Conservation (phyloP, 2,888 invertebrate species). For the Hylaea fasciaria region DNA sequence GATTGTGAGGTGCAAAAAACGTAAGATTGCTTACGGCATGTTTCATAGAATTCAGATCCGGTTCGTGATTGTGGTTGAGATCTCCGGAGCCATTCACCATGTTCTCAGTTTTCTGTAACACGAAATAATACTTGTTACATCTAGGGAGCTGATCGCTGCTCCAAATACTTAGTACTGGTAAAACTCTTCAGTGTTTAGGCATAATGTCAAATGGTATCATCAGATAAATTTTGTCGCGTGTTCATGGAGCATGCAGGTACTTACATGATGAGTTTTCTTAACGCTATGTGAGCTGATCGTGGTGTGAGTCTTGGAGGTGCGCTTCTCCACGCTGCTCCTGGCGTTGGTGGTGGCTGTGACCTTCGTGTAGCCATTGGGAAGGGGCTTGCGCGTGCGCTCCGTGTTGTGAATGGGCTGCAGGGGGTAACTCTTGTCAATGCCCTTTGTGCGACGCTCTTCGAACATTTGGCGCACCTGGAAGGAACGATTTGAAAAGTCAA, state of each 20-base stretch:
- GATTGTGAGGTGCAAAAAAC: too few species aligned
- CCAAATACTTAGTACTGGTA: too few species aligned
- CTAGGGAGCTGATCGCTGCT: too few species aligned
- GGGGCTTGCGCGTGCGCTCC: constrained; percentile 63
- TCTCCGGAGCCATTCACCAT: constrained; percentile 75
- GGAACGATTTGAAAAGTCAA: background rate
- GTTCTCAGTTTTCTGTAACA: constrained; percentile 67
- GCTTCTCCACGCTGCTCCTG: constrained; percentile 58
- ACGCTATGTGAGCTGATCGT: constrained; percentile 56
- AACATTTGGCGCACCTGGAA: constrained; percentile 93
- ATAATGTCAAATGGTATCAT: too few species aligned
- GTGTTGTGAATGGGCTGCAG: constrained; percentile 89
- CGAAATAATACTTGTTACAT: background rate
- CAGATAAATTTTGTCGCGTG: too few species aligned
- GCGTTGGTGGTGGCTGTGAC: constrained; percentile 53
- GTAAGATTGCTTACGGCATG: constrained; percentile 50
- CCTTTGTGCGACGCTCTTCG: constrained; percentile 90
- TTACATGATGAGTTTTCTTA: constrained; percentile 63
- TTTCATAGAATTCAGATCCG: constrained; percentile 63
- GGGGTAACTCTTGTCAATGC: constrained; percentile 93
- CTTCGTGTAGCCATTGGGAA: constrained; percentile 73
- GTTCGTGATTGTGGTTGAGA: constrained; percentile 77
- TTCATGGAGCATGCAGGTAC: too few species aligned
- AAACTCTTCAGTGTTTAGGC: too few species aligned
- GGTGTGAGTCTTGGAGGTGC: constrained; percentile 52